Base-by-base conservation (phyloP, 2,888 invertebrate genomes). In the Calliphora vomitoria region DNA sequence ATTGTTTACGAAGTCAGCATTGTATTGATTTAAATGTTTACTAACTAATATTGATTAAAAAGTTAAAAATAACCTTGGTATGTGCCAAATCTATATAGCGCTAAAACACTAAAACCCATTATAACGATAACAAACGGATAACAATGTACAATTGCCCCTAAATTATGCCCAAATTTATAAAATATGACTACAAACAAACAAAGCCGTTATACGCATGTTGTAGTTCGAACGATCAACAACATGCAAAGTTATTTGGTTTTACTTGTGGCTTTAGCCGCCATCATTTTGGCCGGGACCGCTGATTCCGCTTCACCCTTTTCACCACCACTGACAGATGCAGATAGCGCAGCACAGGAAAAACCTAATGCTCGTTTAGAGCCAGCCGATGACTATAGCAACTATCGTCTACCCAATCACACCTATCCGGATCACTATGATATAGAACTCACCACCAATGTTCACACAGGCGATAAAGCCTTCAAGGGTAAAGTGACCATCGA, bases 361-460 rank as follows among this genome's bases (percentile, higher is more conserved):
- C 86, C 86, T 8, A 85, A 82, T 47, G 80, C 82, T 15, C 82
- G 68, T 47, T 47, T 47, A 47, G 89, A 68, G n/a, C 90, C 89
- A 50, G 88, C 89, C 50, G n/a, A 50, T 10, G 47, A 31, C 20
- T 0, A 15, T 8, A 13, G 50, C 5, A 89, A 92, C 55, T 92
- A 95, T 93, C 93, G 95, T 38, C 93, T 96, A 81, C 95, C 95
- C 0, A 94, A 94, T 3, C 93, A 94, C 87, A 93, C 95, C 71
- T 90, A 90, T 0, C 96, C 96, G 0, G 87, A 90, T 5, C 95
- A 94, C 90, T 96, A 95, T 90, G 94, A 94, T 89, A 83, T 93
- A 8, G 85, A 85, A 10, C 68, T 93, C 20, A 75, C 80, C 3
- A 93, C 93, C 0, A 86, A 90, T 81, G 91, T 93, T 1, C 91